A percentile compares a stretch with the other conserved stretches of the same genome.
Evolutionary conservation across 2,113 vertebrate genomes (phyloP).

Genomic region (Podarcis cretensis): DNA sequence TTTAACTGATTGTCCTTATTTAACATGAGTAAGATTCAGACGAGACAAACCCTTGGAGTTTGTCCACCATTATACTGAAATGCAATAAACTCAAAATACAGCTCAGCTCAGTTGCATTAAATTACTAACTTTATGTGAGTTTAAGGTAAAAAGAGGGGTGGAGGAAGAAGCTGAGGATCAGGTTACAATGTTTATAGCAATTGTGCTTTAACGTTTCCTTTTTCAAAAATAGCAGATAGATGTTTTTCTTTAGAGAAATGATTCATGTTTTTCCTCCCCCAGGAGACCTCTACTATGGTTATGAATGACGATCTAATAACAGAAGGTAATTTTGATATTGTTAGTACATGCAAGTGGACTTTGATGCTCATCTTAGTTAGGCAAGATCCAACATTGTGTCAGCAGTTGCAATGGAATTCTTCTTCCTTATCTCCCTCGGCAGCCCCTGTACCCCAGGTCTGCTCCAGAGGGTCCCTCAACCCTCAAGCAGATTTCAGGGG

Average conservation of each 20-base stretch:
- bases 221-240: not conserved
- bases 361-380: not conserved
- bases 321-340: conserved; percentile 64
- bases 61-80: not conserved
- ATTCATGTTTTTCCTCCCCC: not conserved
- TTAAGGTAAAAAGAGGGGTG: no score
- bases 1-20: not conserved
- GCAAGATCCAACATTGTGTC: not conserved
- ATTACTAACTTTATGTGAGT: not conserved
- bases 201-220: not conserved
- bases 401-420: not conserved
- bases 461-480: not conserved
- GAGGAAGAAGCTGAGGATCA: not conserved
- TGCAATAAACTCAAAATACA: not conserved
- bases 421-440: not conserved
- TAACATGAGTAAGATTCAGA: not conserved
- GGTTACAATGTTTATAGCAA: not conserved
- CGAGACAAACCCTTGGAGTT: not conserved
- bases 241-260: not conserved
- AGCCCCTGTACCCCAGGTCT: not conserved
- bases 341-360: not conserved
- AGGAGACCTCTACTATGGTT: conserved; percentile 67
- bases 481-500: not conserved
- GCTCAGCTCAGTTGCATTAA: not conserved
- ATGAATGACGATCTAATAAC: conserved; percentile 71